phyloP scores from a whole-genome alignment of 2,888 invertebrate genomes.

The Chymomyza amoena region DNA sequence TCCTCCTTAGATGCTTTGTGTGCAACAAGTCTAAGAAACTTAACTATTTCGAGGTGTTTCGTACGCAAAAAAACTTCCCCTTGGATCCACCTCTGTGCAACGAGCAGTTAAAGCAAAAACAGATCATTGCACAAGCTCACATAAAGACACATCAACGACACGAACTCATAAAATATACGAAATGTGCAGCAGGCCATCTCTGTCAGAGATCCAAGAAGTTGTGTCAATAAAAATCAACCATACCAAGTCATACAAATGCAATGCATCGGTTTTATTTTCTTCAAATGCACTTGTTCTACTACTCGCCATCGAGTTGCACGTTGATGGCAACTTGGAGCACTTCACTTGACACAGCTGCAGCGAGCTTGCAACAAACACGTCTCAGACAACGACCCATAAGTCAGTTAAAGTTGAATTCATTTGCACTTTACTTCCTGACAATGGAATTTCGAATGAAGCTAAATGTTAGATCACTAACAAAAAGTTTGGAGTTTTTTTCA shows the following conservation, averaged over 20 bases:
- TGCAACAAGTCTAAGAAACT: too few relatives aligned
- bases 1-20: too few relatives aligned
- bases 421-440: conserved; percentile 74
- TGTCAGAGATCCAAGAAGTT: conserved; percentile 66
- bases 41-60: too few relatives aligned
- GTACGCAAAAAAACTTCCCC: too few relatives aligned
- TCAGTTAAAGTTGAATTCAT: conserved; percentile 55
- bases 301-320: conserved; percentile 29
- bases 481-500: not conserved
- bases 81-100: too few relatives aligned
- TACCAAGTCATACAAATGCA: conserved; percentile 44
- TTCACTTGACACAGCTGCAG: conserved; percentile 37
- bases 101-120: conserved; percentile 20
- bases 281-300: conserved; percentile 65
- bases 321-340: conserved; percentile 5
- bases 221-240: conserved; percentile 72
- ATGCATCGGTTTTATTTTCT: conserved; percentile 32
- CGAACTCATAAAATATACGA: conserved; percentile 74
- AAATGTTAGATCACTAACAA: not conserved
- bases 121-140: conserved; percentile 51
- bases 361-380: not conserved
- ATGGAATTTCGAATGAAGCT: not conserved
- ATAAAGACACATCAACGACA: conserved; percentile 50
- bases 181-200: conserved; percentile 70
- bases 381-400: conserved; percentile 27